Conservation (phyloP, 2,113 vertebrate genomes). For the Coturnix japonica region DNA sequence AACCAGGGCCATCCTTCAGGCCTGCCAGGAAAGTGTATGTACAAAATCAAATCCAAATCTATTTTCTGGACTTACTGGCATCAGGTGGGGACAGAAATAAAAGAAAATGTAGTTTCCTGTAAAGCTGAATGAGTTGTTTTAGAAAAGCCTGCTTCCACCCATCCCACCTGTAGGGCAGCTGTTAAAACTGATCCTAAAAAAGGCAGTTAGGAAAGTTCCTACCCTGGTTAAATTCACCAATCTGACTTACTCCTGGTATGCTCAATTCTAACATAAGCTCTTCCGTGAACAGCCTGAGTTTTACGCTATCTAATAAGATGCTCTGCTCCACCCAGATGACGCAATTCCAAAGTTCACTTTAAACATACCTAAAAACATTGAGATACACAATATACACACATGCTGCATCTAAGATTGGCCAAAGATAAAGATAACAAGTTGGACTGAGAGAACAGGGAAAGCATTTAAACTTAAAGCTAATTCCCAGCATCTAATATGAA, state of each 20-base stretch:
- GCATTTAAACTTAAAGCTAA: conserved; percentile 20
- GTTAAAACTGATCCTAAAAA: conserved; percentile 36
- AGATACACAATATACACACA: neutral
- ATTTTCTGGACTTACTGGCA: neutral
- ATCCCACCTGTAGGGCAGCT: neutral
- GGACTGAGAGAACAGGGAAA: neutral
- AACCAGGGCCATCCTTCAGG: neutral
- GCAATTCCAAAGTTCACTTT: neutral
- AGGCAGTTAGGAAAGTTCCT: neutral
- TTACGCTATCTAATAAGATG: neutral
- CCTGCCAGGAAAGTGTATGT: neutral
- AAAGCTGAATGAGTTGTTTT: conserved; percentile 27
- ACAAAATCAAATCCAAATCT: conserved; percentile 45
- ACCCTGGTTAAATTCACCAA: neutral
- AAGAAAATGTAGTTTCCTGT: conserved; percentile 8
- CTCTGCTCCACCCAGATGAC: neutral
- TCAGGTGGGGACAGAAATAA: conserved; percentile 28
- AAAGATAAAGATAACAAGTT: neutral
- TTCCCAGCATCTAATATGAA: neutral
- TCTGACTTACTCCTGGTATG: neutral
- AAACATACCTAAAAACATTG: neutral
- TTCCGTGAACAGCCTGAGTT: conserved; percentile 1
- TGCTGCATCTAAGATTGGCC: neutral
- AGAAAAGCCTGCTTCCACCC: conserved; percentile 2
- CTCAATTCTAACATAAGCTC: neutral